Evolutionary conservation across 2,113 vertebrate genomes (phyloP), one percentile per base, ranked within the genome.

Genomic region (Callospermophilus lateralis): DNA sequence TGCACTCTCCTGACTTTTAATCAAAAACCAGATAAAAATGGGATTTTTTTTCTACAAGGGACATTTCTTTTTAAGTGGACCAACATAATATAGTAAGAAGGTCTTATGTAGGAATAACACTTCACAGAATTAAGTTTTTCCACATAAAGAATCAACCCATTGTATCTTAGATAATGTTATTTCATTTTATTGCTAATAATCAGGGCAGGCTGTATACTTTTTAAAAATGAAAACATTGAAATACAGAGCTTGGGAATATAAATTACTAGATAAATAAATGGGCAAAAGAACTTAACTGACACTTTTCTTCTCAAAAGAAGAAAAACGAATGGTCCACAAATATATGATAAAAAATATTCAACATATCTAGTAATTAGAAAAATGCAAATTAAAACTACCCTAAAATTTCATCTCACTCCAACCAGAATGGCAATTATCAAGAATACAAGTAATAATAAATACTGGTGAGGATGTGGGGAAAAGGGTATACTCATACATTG

Each of bases 1-100:
- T 94, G 39, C 10, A 74, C 91, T 73, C 78, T n/a, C 34, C 24
- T 94, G 80, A 81, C 58, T 94, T 94, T 89, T 87, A 94, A 94
- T 96, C 24, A 93, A 84, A 91, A 51, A 9, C 20, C 32, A n/a
- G 77, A 55, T 53, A 80, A 10, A 10, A 37, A 70, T 48, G 63
- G 45, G 28, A 68, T 20, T 84, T 45, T 80, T 79, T 91, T 93
- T 83, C 84, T 86, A 30, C n/a, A 77, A 63, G 92, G n/a, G 32
- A 81, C 80, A 92, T 80, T 94, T 94, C 39, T 30, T 72, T 92
- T 61, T 90, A 81, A 94, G 76, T 81, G 74, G 58, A 58, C 80
- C 48, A 70, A 55, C 51, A 6, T 68, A 67, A 42, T 22, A 24
- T 22, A 58, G 51, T 48, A 93, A 72, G 55, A 83, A 77, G 53